These are phyloP conservation scores for Lasaia peninsularis DNA, from an alignment of 1,140 invertebrate genomes.

Conservation along the genomic window DNA sequence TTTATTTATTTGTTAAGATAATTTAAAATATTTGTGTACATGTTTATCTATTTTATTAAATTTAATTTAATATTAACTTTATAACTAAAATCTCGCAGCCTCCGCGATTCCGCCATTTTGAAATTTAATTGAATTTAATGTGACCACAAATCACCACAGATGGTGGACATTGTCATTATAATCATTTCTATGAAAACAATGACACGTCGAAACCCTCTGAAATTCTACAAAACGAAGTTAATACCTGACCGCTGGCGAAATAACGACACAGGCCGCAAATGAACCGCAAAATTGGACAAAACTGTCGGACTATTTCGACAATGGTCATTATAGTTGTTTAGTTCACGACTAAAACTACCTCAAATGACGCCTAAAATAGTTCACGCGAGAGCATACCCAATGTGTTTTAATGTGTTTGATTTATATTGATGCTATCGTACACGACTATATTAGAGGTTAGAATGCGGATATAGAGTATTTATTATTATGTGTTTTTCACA, in stretches of 20 bases:
- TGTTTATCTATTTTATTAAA: too few relatives aligned
- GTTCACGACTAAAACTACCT: constrained; percentile 25
- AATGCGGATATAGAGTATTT: too few relatives aligned
- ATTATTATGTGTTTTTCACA: too few relatives aligned
- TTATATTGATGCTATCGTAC: too few relatives aligned
- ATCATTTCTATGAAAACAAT: constrained; percentile 2
- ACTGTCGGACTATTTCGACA: constrained; percentile 21
- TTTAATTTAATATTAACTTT: too few relatives aligned
- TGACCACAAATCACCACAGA: background rate
- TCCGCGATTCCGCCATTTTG: constrained; percentile 3
- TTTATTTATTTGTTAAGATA: too few relatives aligned
- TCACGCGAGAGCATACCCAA: constrained; percentile 16
- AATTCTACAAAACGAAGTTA: constrained; percentile 10
- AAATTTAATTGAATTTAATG: background rate
- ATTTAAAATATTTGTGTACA: too few relatives aligned
- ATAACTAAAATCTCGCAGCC: background rate
- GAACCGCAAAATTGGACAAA: constrained; percentile 31
- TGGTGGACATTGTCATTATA: background rate
- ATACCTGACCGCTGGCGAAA: constrained; percentile 24
- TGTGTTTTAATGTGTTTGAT: constrained; percentile 10
- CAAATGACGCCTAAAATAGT: constrained; percentile 28
- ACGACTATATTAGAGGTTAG: too few relatives aligned
- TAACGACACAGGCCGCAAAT: constrained; percentile 26
- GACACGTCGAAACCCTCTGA: background rate
- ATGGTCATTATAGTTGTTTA: constrained; percentile 25